A percentile compares a stretch with the other conserved stretches of the same genome.
phyloP scores from a whole-genome alignment of 2,888 invertebrate species.

The Tupiocoris notatus region DNA sequence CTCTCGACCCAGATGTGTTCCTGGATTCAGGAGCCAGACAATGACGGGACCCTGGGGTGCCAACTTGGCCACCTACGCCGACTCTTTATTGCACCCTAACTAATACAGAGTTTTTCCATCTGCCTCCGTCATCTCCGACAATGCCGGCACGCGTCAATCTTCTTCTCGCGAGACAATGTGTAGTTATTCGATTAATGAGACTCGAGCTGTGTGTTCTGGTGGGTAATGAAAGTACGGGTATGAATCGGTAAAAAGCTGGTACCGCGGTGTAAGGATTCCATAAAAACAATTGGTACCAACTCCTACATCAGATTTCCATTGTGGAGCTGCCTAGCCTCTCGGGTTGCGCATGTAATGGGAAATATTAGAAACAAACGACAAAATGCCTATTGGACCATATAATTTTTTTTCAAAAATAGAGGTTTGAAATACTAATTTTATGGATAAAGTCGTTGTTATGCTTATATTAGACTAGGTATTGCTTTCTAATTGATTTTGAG shows the following conservation, averaged over 20 bases:
- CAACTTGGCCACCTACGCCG: conserved; percentile 38
- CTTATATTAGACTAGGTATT: no score
- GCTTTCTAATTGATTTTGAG: no score
- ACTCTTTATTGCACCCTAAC: conserved; percentile 42
- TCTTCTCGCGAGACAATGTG: conserved; percentile 26
- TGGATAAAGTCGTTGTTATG: no score
- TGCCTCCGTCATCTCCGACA: conserved; percentile 9
- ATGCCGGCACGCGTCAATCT: conserved; percentile 18
- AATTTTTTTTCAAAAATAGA: no score
- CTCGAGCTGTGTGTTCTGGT: background rate
- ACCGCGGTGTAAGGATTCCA: no score
- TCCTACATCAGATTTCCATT: no score
- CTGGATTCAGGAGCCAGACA: conserved; percentile 1
- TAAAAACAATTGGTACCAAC: no score
- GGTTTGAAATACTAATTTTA: no score
- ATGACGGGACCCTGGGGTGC: conserved; percentile 33
- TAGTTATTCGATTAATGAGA: conserved; percentile 32
- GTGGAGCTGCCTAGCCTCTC: no score
- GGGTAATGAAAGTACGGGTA: conserved; percentile 10
- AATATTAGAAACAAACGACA: no score
- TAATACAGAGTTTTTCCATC: conserved; percentile 27
- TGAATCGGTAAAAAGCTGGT: background rate
- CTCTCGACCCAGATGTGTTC: conserved; percentile 22
- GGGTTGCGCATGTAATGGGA: no score
- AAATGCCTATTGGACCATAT: no score